These are phyloP conservation scores for Stenodema calcarata DNA, from an alignment of 2,888 invertebrate species.

Conservation along the genomic window DNA sequence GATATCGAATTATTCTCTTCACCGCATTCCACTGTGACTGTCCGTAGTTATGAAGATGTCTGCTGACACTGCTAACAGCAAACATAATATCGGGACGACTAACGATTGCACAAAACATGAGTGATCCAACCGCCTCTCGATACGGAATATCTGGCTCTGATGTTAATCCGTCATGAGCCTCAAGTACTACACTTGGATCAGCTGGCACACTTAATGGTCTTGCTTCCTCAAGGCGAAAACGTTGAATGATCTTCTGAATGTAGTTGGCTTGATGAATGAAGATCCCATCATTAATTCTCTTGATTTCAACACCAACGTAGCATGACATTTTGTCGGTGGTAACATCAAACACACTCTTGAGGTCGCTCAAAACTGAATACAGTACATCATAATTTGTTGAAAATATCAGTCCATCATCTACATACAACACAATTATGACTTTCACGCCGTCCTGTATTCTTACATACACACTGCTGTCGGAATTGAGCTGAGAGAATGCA, in stretches of 20 bases:
- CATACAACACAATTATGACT: slow-evolving; percentile 4
- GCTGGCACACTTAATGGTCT: slow-evolving; percentile 23
- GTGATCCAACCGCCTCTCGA: slow-evolving; percentile 28
- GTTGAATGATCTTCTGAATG: not conserved
- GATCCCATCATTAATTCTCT: not conserved
- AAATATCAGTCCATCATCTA: not conserved
- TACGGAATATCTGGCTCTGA: slow-evolving; percentile 3
- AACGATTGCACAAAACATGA: slow-evolving; percentile 18
- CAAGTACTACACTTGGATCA: not conserved
- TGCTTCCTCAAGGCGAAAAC: slow-evolving; percentile 17
- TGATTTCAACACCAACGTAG: not conserved
- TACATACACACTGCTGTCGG: not conserved
- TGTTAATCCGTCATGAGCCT: not conserved
- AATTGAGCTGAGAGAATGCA: not conserved
- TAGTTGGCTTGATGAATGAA: not conserved
- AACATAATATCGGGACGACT: slow-evolving; percentile 46
- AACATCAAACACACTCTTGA: slow-evolving; percentile 1
- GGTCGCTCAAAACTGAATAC: not conserved
- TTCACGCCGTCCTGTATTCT: not conserved
- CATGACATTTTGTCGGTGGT: not conserved
- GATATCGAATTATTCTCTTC: slow-evolving; percentile 49
- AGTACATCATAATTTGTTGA: not conserved
- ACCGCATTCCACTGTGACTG: not conserved
- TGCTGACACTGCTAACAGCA: slow-evolving; percentile 37
- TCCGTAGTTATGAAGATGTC: not conserved